Evolutionary conservation across 2,113 vertebrate species (phyloP).

Genomic region (Calypte anna): DNA sequence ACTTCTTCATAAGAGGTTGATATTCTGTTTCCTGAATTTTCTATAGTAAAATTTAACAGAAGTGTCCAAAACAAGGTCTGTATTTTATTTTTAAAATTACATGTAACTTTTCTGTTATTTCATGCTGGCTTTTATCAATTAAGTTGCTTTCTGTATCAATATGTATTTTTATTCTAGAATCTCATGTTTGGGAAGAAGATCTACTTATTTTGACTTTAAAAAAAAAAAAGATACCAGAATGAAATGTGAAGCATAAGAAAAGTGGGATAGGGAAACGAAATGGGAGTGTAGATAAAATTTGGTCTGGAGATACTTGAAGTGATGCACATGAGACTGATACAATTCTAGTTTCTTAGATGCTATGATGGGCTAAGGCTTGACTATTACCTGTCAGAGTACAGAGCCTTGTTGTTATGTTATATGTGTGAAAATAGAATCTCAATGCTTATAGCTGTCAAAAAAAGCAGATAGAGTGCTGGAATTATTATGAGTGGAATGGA

Average conservation of each 20-base stretch:
- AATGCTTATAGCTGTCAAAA: background rate
- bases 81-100: background rate
- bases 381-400: background rate
- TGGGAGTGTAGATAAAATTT: background rate
- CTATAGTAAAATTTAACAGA: background rate
- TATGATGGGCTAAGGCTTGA: background rate
- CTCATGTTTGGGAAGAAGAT: background rate
- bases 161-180: background rate
- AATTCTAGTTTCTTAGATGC: background rate
- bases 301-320: background rate
- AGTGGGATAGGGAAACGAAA: background rate
- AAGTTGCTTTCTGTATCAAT: background rate
- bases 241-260: background rate
- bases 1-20: background rate
- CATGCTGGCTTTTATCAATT: background rate
- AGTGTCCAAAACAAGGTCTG: background rate
- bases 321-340: background rate
- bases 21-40: background rate
- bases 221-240: background rate
- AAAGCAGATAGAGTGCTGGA: background rate
- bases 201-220: background rate
- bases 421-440: background rate
- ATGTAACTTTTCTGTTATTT: background rate
- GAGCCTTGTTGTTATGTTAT: background rate
- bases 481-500: background rate